Evolutionary conservation across 2,888 invertebrate species (phyloP).

Genomic region (Dichetophora obliterata): DNA sequence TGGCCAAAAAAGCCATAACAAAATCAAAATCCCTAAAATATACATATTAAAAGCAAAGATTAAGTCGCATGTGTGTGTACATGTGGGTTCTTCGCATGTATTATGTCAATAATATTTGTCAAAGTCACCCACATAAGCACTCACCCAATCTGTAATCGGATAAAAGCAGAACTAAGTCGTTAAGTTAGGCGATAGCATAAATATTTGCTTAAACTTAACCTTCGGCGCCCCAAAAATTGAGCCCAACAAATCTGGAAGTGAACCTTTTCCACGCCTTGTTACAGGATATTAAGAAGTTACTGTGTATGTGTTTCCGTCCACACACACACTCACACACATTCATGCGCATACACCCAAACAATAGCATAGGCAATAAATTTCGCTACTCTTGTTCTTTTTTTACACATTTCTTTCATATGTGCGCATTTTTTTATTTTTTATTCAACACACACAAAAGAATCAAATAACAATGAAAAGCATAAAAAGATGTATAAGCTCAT

Average conservation of each 20-base stretch:
- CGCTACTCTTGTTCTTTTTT: constrained; percentile 18
- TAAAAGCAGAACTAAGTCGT: constrained; percentile 44
- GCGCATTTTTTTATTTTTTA: constrained; percentile 17
- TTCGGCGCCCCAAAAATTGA: constrained; percentile 5
- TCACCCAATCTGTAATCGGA: constrained; percentile 32
- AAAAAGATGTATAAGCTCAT: constrained; percentile 1
- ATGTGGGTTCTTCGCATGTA: not conserved
- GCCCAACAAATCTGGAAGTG: constrained; percentile 12
- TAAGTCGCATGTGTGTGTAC: not conserved
- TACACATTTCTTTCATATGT: not conserved
- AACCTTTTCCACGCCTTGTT: constrained; percentile 50
- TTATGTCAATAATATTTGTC: constrained; percentile 17
- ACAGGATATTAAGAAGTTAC: not conserved
- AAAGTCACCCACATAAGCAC: constrained; percentile 32
- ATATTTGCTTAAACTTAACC: constrained; percentile 45
- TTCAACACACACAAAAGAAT: constrained; percentile 38
- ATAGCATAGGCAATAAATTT: constrained; percentile 36
- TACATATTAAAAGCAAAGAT: not conserved
- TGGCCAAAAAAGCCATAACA: constrained; percentile 26
- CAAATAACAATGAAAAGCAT: constrained; percentile 36
- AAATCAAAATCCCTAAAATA: constrained; percentile 14
- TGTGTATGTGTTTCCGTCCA: constrained; percentile 8
- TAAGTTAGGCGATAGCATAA: constrained; percentile 41
- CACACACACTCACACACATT: not conserved
- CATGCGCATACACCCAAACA: not conserved